Conservation (phyloP, 2,888 invertebrate genomes). For the Brachynemurus nebulosus region DNA sequence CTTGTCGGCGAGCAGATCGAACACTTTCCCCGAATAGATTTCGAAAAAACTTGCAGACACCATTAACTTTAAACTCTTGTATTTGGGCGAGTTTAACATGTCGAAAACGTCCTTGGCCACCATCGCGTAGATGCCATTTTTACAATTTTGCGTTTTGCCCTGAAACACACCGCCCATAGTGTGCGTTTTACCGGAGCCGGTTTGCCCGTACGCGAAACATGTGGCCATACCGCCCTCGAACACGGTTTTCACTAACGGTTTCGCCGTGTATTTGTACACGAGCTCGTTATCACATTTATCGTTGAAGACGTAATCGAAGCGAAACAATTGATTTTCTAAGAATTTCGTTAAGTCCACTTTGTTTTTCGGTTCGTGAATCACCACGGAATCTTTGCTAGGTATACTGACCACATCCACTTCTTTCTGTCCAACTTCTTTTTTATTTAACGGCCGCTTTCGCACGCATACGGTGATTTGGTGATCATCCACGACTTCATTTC, state of each 20-base stretch:
- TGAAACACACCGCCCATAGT: constrained; percentile 98
- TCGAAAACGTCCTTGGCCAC: constrained; percentile 90
- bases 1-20: constrained; percentile 81
- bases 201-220: constrained; percentile 99
- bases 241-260: constrained; percentile 91
- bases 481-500: constrained; percentile 70
- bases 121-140: constrained; percentile 95
- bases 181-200: constrained; percentile 93
- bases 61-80: constrained; percentile 67
- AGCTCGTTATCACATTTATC: constrained; percentile 88
- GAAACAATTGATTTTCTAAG: constrained; percentile 93
- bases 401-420: constrained; percentile 96
- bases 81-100: constrained; percentile 55
- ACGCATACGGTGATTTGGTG: constrained; percentile 99
- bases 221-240: constrained; percentile 99
- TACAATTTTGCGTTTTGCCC: constrained; percentile 88
- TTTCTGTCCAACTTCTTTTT: constrained; percentile 70
- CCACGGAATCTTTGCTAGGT: constrained; percentile 78
- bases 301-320: constrained; percentile 98
- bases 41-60: constrained; percentile 97
- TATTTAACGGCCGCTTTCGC: constrained; percentile 89
- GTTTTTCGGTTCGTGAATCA: constrained; percentile 83
- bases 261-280: constrained; percentile 98
- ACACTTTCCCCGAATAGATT: constrained; percentile 94
- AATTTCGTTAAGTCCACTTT: constrained; percentile 98